phyloP scores from a whole-genome alignment of 1,140 invertebrate species.

The Drosophila rhopaloa region DNA sequence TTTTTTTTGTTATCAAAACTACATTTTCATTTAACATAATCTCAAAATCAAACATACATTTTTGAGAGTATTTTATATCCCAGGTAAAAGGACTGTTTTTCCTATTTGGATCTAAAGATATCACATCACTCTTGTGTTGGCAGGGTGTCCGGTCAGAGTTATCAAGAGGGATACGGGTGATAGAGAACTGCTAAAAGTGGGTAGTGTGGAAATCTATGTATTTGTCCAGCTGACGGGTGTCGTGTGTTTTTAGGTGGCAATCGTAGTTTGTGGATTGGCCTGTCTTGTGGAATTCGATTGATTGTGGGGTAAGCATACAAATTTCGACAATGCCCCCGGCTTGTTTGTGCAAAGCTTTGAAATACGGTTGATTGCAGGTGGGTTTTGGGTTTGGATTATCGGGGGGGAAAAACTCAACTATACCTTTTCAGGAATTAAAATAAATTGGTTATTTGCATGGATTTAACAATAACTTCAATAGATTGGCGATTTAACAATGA shows the following conservation, averaged over 20 bases:
- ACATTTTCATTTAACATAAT: not conserved
- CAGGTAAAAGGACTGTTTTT: not conserved
- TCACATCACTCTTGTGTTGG: constrained; percentile 7
- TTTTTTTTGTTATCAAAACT: too few relatives aligned
- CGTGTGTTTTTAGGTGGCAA: constrained; percentile 24
- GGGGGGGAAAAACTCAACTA: not conserved
- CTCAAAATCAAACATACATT: not conserved
- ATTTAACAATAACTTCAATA: not conserved
- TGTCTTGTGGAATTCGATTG: constrained; percentile 49
- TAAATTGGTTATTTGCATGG: not conserved
- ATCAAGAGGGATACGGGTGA: constrained; percentile 15
- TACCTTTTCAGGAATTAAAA: not conserved
- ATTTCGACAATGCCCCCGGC: constrained; percentile 44
- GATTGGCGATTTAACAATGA: not conserved
- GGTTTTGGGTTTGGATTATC: not conserved
- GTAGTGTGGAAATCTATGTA: constrained; percentile 8
- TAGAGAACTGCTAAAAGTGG: not conserved
- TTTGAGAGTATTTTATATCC: not conserved
- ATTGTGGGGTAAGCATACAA: constrained; percentile 56
- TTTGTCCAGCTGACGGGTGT: constrained; percentile 58
- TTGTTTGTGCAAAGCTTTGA: constrained; percentile 22
- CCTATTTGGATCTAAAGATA: constrained; percentile 1
- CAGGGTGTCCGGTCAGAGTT: constrained; percentile 8
- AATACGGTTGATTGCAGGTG: constrained; percentile 20
- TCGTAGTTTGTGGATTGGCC: constrained; percentile 19